Percentiles rank a stretch among this genome's conserved stretches.
These are phyloP conservation scores for Pteruthius melanotis DNA, from an alignment of 2,113 vertebrate genomes.

Conservation along the genomic window DNA sequence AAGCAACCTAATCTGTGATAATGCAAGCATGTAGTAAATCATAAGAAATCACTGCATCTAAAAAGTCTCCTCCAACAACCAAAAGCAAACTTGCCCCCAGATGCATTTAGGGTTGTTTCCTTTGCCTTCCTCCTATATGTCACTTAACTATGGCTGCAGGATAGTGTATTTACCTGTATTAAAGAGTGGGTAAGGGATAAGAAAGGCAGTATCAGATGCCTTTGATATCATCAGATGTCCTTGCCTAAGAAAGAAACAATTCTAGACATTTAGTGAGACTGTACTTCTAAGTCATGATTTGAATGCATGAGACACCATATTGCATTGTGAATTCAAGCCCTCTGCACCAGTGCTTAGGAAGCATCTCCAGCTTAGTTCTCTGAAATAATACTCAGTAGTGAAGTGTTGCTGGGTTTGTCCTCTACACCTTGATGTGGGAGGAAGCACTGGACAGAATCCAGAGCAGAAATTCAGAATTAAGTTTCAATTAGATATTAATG, in stretches of 20 bases:
- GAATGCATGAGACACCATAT: background rate
- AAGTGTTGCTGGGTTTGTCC: background rate
- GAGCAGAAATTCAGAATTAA: background rate
- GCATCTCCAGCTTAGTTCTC: background rate
- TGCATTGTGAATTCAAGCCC: background rate
- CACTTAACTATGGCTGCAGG: background rate
- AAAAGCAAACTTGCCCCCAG: background rate
- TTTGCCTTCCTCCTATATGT: background rate
- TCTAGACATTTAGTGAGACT: background rate
- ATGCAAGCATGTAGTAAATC: background rate
- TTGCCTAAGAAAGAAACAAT: background rate
- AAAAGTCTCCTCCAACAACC: background rate
- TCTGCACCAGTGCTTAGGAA: background rate
- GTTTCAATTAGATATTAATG: background rate
- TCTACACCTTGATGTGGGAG: background rate
- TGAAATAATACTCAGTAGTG: background rate
- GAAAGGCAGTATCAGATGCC: background rate
- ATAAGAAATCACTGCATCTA: background rate
- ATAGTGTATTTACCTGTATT: background rate
- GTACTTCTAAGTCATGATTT: background rate
- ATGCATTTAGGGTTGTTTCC: background rate
- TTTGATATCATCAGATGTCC: background rate
- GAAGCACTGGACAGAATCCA: background rate
- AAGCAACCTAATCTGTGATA: conserved; percentile 14
- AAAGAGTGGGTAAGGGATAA: background rate